Percentiles rank a stretch among this genome's conserved stretches.
Conservation (phyloP, 2,113 vertebrate genomes). For the Orcinus orca region DNA sequence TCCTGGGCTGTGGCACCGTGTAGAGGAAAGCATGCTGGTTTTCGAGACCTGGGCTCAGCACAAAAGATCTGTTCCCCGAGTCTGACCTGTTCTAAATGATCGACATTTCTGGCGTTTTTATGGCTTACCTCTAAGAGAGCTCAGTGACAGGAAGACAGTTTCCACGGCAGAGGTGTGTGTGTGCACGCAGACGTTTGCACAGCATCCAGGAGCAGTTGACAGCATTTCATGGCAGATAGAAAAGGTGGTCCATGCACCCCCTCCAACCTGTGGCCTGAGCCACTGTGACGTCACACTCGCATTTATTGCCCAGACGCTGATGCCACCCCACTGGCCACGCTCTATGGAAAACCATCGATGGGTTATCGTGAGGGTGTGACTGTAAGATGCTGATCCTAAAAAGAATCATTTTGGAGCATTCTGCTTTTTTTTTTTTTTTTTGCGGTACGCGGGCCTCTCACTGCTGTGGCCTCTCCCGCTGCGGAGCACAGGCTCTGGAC, state of each 20-base stretch:
- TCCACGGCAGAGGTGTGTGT: fast-evolving
- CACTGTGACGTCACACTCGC: background rate
- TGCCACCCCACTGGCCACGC: background rate
- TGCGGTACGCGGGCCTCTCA: too few relatives aligned
- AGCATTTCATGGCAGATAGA: fast-evolving
- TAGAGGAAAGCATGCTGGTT: background rate
- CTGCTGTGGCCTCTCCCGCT: too few relatives aligned
- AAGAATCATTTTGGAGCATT: background rate
- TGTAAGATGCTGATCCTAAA: background rate
- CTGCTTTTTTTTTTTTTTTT: too few relatives aligned
- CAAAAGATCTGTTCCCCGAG: background rate
- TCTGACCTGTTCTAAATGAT: background rate
- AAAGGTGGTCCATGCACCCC: background rate
- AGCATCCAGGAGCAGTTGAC: fast-evolving
- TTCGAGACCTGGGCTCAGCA: background rate
- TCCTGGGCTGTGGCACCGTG: background rate
- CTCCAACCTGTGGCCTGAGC: background rate
- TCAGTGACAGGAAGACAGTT: background rate
- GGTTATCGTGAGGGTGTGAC: background rate
- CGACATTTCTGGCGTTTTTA: background rate
- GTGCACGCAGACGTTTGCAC: background rate
- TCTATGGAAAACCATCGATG: background rate
- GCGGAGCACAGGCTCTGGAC: too few relatives aligned
- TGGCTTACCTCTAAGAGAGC: background rate
- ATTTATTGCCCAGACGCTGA: background rate